Base-by-base conservation (phyloP, 2,113 vertebrate genomes). In the Vicugna pacos region DNA sequence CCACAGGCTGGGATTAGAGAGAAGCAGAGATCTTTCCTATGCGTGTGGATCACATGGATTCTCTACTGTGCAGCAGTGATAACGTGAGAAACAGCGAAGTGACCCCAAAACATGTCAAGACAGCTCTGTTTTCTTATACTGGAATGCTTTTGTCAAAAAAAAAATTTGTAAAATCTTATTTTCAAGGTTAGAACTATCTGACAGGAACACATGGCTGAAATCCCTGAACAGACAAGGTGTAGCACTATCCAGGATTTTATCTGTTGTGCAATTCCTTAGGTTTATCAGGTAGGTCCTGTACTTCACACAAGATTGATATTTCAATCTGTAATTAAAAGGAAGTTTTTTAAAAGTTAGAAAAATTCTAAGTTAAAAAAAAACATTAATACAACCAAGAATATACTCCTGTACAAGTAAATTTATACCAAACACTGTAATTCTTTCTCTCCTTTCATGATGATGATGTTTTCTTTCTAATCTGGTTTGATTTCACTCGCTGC, bases 181-280 rank as follows among this genome's bases (percentile, higher is more conserved):
- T 86, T 83, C 15, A 82, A 73, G 26, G 85, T 46, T 19, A 73
- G 75, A 86, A 79, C 48, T 88, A 16, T 42, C 38, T 54, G 54
- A 90, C 30, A 84, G 64, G 62, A 90, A 88, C 26, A 28, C 1
- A 0, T 8, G 28, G 38, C 58, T 97, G 48, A 88, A 95, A 80
- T 0, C 54, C 19, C 30, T n/a, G 15, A 82, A 26, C 2, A 30
- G 54, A 48, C 38, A 76, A 88, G 24, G 56, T n/a, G 3, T 4
- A 83, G 38, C 32, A 24, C 70, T 52, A 60, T 3, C n/a, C n/a
- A 85, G 50, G 72, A 56, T 50, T 77, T 30, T 46, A 65, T 17
- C 19, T 35, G 50, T 7, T 70, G 38, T 85, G 17, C 60, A 69
- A 62, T 86, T 92, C 80, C 75, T 69, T 46, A 46, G 14, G 2